Evolutionary conservation across 2,113 vertebrate genomes (phyloP), one percentile per base, ranked within the genome.

Genomic region (Bambusicola thoracicus): DNA sequence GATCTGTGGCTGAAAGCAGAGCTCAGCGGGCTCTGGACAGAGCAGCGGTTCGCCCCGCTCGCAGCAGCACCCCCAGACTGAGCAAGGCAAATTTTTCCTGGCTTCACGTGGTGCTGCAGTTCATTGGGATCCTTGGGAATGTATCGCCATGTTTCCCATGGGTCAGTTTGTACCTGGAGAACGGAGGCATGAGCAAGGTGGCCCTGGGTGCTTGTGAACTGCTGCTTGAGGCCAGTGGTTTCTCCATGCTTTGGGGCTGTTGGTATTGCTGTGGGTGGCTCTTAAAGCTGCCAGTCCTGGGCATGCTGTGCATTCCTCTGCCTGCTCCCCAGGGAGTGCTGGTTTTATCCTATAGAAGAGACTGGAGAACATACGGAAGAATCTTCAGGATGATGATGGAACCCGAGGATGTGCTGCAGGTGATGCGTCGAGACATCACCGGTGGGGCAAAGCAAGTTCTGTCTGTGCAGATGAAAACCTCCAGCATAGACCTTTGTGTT

Each of bases 31-130:
- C 32, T 51, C n/a, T 17, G 18, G 48, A 41, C 59, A 40, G 36
- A 25, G 29, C 18, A 19, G 13, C 1, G 2, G 12, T 25, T 85
- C 34, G 48, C 4, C 34, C 27, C 16, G 2, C 32, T 17, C n/a
- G n/a, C n/a, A 24, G 34, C 25, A 18, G 19, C 22, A 49, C 46
- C 5, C 3, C 32, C 0, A 2, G 19, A 17, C 27, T 22, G 36
- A 49, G 27, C 11, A 36, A 32, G 7, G 38, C 51, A n/a, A 13
- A 27, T 46, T 90, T n/a, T 74, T 59, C 72, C n/a, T 68, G n/a
- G 5, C n/a, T 13, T 1, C 1, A 0, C 27, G 27, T 29, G 21
- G 5, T 34, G 11, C 34, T 29, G 20, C 16, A 24, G 43, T 43
- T 70, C 21, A 16, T 5, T 30, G 9, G 30, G 55, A 44, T 30